These are phyloP conservation scores for Cheilosia soror DNA, from an alignment of 2,888 invertebrate species.

Conservation along the genomic window DNA sequence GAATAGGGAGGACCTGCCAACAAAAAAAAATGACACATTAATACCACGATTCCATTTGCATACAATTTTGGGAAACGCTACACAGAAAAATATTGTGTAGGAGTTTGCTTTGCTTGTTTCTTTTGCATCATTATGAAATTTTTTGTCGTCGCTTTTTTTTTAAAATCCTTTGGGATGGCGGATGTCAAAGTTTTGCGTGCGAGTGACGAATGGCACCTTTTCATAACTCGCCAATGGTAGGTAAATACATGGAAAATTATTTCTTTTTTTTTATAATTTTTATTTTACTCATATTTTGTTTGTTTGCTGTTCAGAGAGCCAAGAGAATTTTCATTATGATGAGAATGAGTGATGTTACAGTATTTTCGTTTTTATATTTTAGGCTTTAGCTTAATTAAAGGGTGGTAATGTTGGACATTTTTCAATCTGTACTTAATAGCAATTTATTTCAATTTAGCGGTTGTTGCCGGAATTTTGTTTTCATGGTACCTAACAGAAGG, in stretches of 20 bases:
- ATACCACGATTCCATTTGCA: constrained; percentile 59
- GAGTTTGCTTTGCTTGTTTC: constrained; percentile 6
- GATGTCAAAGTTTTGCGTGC: constrained; percentile 58
- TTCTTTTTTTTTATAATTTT: constrained; percentile 5
- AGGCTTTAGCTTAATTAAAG: constrained; percentile 21
- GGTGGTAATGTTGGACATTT: background rate
- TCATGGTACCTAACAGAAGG: constrained; percentile 5
- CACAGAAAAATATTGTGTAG: constrained; percentile 26
- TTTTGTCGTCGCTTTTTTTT: constrained; percentile 15
- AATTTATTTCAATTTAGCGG: constrained; percentile 41
- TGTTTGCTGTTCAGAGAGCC: background rate
- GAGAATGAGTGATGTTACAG: background rate
- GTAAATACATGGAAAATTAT: background rate
- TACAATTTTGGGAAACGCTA: constrained; percentile 20
- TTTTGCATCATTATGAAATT: constrained; percentile 4
- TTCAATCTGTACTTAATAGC: constrained; percentile 7
- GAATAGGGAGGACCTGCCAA: constrained; percentile 40
- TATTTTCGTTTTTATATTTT: constrained; percentile 13
- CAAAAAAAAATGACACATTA: constrained; percentile 62
- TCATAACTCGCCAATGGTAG: constrained; percentile 10
- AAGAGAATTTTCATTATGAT: constrained; percentile 14
- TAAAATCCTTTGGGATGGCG: constrained; percentile 49
- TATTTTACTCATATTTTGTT: background rate
- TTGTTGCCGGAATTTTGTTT: constrained; percentile 5
- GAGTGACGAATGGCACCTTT: constrained; percentile 50